Percentiles rank a stretch among this genome's conserved stretches.
Evolutionary conservation across 2,888 invertebrate species (phyloP).

Genomic region (Corythucha ciliata): DNA sequence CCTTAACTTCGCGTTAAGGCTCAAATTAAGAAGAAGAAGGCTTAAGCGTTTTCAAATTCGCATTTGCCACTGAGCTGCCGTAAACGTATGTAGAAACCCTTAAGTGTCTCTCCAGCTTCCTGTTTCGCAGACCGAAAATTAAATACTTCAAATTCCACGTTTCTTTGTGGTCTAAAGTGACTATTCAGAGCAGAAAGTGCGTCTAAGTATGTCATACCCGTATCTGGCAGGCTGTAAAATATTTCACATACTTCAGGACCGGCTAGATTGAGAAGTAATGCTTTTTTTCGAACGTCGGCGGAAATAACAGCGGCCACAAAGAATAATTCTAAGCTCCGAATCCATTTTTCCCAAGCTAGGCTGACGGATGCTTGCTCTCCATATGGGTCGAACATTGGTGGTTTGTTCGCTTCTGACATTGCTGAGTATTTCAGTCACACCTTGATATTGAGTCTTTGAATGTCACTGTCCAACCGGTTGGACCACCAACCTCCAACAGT

Average conservation of each 20-base stretch:
- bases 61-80: background rate
- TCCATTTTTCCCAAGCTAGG: too few relatives aligned
- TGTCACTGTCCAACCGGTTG: too few relatives aligned
- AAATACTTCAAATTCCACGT: slow-evolving; percentile 5
- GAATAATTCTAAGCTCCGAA: too few relatives aligned
- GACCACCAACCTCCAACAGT: too few relatives aligned
- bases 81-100: background rate
- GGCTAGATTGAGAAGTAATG: background rate
- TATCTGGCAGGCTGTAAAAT: background rate
- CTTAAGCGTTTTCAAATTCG: slow-evolving; percentile 7
- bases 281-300: background rate
- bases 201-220: background rate
- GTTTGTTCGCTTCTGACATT: too few relatives aligned
- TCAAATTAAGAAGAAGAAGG: too few relatives aligned
- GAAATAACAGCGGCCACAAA: too few relatives aligned
- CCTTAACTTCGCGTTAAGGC: too few relatives aligned
- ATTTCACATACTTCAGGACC: background rate
- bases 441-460: too few relatives aligned
- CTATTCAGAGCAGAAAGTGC: background rate
- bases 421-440: too few relatives aligned
- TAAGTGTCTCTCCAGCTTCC: background rate
- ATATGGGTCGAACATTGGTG: too few relatives aligned
- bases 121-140: slow-evolving; percentile 7
- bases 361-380: too few relatives aligned
- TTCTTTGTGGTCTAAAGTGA: background rate